Evolutionary conservation across 2,888 invertebrate genomes (phyloP), one percentile per base, ranked within the genome.

Genomic region (Epiblema foenella): DNA sequence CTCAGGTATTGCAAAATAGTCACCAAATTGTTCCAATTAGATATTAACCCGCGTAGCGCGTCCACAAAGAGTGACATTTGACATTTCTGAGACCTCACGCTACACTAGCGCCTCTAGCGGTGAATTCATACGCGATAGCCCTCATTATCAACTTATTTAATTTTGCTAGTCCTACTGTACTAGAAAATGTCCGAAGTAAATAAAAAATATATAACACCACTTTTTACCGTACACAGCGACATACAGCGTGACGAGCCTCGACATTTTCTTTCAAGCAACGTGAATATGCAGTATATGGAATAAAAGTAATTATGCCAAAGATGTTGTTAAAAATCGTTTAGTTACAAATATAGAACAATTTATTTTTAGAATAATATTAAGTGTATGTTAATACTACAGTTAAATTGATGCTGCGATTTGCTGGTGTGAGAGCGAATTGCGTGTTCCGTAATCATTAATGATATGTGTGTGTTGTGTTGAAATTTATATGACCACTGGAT

Each of bases 241-340:
- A 33, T 52, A 71, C 49, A n/a, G n/a, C 24, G 71, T 62, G 37
- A 56, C 17, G 39, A 17, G 62, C 37, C 62, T 51, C n/a, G 46
- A 60, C 57, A 62, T 33, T 52, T 17, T 17, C 46, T 56, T 54
- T 4, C 24, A 24, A 5, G 33, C 33, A 33, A 33, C 33, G 33
- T 33, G 33, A 29, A 4, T 29, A 29, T 29, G 29, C 5, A 29
- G n/a, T n/a, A 64, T 20, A 77, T 75, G 80, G 82, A 82, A 85
- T 83, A 81, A 80, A 82, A 82, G 85, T 83, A 81, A 80, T 81
- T 77, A 88, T 88, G 90, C 91, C 91, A 92, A 92, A 92, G 91
- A 91, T 89, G 89, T 89, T 90, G 89, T 90, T 89, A 85, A 84
- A 84, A 81, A 78, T 83, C 77, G 79, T 84, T 81, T 81, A 82